Percentiles rank a stretch among this genome's conserved stretches.
Evolutionary conservation across 2,888 invertebrate species (phyloP).

Genomic region (Xanthia togata): DNA sequence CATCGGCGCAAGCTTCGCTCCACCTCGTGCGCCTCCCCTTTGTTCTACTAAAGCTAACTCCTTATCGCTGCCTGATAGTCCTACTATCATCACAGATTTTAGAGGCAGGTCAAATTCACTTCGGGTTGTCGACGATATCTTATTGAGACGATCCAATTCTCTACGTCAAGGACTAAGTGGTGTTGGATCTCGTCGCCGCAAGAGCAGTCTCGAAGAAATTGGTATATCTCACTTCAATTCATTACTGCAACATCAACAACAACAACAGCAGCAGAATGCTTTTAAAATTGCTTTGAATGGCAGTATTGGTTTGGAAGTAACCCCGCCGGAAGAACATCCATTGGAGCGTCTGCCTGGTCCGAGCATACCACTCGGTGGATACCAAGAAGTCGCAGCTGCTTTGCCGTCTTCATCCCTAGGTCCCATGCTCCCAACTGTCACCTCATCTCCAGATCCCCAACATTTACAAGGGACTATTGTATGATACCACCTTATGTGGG

Average conservation of each 20-base stretch:
- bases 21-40: conserved; percentile 94
- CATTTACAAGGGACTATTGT: conserved; percentile 97
- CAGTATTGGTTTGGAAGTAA: conserved; percentile 95
- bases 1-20: conserved; percentile 91
- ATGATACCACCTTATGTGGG: conserved; percentile 98
- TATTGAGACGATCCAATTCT: conserved; percentile 95
- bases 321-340: conserved; percentile 92
- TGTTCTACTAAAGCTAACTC: conserved; percentile 96
- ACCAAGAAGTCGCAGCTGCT: conserved; percentile 88
- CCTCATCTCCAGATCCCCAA: conserved; percentile 91
- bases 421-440: conserved; percentile 78
- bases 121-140: conserved; percentile 96
- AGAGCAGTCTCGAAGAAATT: conserved; percentile 96
- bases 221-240: conserved; percentile 95
- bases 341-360: conserved; percentile 86
- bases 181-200: conserved; percentile 92
- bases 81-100: conserved; percentile 94
- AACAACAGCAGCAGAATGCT: conserved; percentile 92
- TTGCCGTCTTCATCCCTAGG: conserved; percentile 82
- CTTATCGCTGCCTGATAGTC: conserved; percentile 96
- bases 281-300: conserved; percentile 96
- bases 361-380: conserved; percentile 79
- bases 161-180: conserved; percentile 95
- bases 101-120: conserved; percentile 96
- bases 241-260: conserved; percentile 90